Base-by-base conservation (phyloP, 2,888 invertebrate genomes). In the Cephus spinipes region DNA sequence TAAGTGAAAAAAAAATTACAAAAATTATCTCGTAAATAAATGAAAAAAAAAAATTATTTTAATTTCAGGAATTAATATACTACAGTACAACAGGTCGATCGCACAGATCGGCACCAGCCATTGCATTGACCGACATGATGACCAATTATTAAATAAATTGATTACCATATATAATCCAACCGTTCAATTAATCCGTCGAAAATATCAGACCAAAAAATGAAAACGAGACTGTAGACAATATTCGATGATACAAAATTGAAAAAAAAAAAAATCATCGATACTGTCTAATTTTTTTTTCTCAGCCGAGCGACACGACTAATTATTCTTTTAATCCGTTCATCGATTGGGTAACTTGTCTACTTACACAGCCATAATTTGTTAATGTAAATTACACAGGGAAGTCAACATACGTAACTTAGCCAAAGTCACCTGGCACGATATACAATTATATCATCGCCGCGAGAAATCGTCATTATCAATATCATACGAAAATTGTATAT, bases 51-150 rank as follows among this genome's bases (percentile, higher is more conserved):
- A 9, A 55, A 55, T 35, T 71, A 12, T 31, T 15, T 30, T 34
- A 2, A n/a, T 75, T 76, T 23, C 33, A 78, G 78, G 78, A 78
- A 78, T n/a, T 76, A n/a, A 76, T 76, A 31, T 73, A 78, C 78
- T 76, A 73, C 73, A 33, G n/a, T 23, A 75, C 69, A 31, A 34
- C 68, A 11, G 76, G 76, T 12, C 78, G 78, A 9, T 78, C 78
- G 73, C 78, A 78, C 12, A 73, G 78, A 76, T 78, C 78, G 23
- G 78, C 78, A 12, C 78, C 78, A 12, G 78, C 78, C 11, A 78
- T 78, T 31, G 75, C 78, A 12, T 4, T 78, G 31, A 78, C 78
- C n/a, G 78, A 78, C n/a, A 34, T 76, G 76, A 76, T 76, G 78
- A 78, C 78, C 33, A 78, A 78, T 76, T 78, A 78, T 32, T 78